phyloP scores from a whole-genome alignment of 2,113 vertebrate species.

The Scalopus aquaticus region DNA sequence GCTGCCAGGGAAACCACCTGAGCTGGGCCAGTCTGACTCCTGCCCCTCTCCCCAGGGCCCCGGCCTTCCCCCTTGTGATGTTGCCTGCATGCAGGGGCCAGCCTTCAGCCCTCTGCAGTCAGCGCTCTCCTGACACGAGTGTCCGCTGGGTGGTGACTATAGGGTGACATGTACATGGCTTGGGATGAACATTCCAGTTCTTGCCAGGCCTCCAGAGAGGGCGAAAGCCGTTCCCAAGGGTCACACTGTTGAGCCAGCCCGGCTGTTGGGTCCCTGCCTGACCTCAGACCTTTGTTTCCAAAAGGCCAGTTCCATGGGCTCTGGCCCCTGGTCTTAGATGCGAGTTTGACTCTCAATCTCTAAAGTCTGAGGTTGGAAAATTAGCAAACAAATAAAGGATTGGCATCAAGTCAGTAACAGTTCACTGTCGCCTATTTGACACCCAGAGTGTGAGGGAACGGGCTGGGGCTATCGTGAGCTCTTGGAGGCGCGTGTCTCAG shows the following conservation, averaged over 20 bases:
- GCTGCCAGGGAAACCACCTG: neutral
- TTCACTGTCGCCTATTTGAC: neutral
- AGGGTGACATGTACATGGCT: too few species aligned
- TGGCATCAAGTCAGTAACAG: neutral
- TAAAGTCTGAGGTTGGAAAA: neutral
- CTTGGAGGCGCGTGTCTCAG: neutral
- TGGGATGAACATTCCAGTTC: neutral
- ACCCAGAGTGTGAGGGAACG: neutral
- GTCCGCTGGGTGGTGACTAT: neutral
- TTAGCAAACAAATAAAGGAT: rapidly evolving
- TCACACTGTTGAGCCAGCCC: neutral
- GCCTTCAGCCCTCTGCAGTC: too few species aligned
- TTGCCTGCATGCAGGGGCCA: rapidly evolving
- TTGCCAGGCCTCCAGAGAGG: neutral
- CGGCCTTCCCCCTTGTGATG: too few species aligned
- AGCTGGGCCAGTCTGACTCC: neutral
- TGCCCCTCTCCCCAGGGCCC: neutral
- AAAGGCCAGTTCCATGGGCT: neutral
- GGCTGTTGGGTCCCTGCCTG: rapidly evolving
- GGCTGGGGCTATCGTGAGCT: rapidly evolving
- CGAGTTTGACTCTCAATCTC: rapidly evolving
- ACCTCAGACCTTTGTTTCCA: neutral
- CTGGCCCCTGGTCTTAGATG: rapidly evolving
- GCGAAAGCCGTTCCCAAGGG: neutral
- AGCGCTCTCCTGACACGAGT: neutral